Evolutionary conservation across 2,113 vertebrate genomes (phyloP).

Genomic region (Amphiprion percula): DNA sequence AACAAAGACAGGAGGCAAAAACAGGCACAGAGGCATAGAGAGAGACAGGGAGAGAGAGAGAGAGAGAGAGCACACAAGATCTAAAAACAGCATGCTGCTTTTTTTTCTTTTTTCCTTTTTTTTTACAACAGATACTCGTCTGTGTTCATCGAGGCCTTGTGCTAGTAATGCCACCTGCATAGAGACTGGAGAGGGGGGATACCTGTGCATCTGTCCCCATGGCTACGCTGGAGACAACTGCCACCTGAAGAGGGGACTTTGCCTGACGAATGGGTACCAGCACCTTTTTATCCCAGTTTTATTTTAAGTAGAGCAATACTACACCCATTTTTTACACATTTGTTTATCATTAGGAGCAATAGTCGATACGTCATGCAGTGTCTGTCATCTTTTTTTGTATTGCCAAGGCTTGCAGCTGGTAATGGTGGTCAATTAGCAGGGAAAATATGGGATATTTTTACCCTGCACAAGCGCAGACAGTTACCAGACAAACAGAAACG

Average conservation of each 20-base stretch:
- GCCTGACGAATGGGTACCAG: conserved; percentile 87
- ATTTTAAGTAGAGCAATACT: conserved; percentile 6
- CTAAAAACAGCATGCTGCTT: conserved; percentile 53
- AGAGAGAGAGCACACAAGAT: background rate
- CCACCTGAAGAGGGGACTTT: conserved; percentile 86
- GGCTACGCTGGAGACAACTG: conserved; percentile 89
- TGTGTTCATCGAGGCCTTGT: conserved; percentile 89
- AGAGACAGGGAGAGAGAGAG: background rate
- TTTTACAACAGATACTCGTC: conserved; percentile 84
- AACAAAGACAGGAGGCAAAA: conserved; percentile 20
- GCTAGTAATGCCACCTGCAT: conserved; percentile 91
- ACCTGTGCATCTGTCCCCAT: conserved; percentile 88
- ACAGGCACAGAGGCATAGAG: background rate
- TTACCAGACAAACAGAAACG: background rate
- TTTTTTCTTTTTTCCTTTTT: background rate
- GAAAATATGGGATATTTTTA: background rate
- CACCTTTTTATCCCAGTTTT: background rate
- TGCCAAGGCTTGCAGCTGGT: background rate
- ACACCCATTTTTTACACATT: background rate
- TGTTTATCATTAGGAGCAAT: conserved; percentile 25
- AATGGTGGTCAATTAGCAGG: background rate
- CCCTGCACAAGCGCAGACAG: background rate
- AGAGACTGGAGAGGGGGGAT: conserved; percentile 87
- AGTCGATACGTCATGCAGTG: conserved; percentile 18
- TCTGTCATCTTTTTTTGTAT: background rate